Percentiles rank a stretch among this genome's conserved stretches.
Conservation (phyloP, 2,113 vertebrate genomes). For the Euleptes europaea region DNA sequence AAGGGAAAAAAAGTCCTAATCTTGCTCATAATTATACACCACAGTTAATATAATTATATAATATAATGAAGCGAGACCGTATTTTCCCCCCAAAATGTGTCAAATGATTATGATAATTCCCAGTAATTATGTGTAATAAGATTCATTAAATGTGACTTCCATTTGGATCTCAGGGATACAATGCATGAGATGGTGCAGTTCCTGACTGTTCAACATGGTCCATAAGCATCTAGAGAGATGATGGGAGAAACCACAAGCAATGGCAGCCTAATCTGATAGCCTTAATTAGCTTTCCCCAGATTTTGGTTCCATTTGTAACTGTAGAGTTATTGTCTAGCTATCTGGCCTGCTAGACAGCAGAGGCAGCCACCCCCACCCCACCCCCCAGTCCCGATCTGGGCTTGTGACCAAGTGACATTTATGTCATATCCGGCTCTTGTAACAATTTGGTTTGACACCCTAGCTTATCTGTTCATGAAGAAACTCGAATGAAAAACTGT, state of each 20-base stretch:
- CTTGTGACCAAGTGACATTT: too few species aligned
- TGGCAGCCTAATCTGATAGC: not conserved
- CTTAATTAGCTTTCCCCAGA: not conserved
- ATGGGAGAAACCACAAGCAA: not conserved
- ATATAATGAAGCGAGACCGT: constrained; percentile 67
- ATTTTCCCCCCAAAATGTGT: constrained; percentile 65
- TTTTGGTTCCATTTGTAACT: not conserved
- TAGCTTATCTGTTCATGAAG: too few species aligned
- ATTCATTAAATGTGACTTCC: constrained; percentile 66
- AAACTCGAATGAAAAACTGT: not conserved
- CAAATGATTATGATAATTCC: constrained; percentile 72
- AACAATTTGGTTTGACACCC: too few species aligned
- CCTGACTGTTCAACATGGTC: not conserved
- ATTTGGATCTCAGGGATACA: not conserved
- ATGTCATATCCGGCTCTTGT: too few species aligned
- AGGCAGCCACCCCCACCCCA: too few species aligned
- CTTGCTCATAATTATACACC: constrained; percentile 63
- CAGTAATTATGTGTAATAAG: constrained; percentile 69
- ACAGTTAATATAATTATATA: constrained; percentile 71
- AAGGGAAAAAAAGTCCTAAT: constrained; percentile 46
- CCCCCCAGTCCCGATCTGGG: too few species aligned
- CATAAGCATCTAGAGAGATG: not conserved
- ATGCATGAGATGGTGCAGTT: not conserved
- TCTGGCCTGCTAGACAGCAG: too few species aligned
- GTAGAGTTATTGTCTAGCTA: not conserved